Conservation (phyloP, 2,797 vertebrate species). For the Peromyscus nudipes region DNA sequence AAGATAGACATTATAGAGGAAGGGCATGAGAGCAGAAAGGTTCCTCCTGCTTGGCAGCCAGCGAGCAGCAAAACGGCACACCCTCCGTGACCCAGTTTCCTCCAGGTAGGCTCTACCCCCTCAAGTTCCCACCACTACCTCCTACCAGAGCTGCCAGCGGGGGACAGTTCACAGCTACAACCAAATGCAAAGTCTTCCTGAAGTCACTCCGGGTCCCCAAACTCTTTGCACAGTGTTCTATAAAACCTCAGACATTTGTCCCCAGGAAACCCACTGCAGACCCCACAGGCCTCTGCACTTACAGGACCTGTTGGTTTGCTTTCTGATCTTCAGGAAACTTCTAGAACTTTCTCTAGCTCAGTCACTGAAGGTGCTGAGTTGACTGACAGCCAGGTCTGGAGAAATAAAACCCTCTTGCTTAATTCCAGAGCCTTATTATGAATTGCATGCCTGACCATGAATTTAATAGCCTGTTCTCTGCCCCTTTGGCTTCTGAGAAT, state of each 20-base stretch:
- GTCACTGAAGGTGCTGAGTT: fast-evolving
- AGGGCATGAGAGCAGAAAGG: background rate
- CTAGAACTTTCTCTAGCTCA: background rate
- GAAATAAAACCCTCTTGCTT: background rate
- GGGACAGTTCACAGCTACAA: background rate
- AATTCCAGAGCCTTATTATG: fast-evolving
- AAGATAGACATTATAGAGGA: background rate
- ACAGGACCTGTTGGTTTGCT: background rate
- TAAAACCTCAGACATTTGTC: background rate
- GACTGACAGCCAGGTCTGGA: fast-evolving
- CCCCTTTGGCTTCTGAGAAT: background rate
- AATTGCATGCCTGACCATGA: fast-evolving
- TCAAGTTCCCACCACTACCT: too few species aligned
- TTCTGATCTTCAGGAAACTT: background rate
- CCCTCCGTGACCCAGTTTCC: background rate
- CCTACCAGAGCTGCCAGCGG: background rate
- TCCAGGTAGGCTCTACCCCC: background rate
- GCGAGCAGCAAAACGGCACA: background rate
- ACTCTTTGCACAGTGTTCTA: background rate
- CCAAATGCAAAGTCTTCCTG: background rate
- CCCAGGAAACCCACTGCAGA: background rate
- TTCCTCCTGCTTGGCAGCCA: background rate
- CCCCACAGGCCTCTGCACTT: background rate
- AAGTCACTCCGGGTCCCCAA: background rate
- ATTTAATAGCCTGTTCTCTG: background rate